Conservation (phyloP, 2,797 vertebrate genomes). For the Huso huso region DNA sequence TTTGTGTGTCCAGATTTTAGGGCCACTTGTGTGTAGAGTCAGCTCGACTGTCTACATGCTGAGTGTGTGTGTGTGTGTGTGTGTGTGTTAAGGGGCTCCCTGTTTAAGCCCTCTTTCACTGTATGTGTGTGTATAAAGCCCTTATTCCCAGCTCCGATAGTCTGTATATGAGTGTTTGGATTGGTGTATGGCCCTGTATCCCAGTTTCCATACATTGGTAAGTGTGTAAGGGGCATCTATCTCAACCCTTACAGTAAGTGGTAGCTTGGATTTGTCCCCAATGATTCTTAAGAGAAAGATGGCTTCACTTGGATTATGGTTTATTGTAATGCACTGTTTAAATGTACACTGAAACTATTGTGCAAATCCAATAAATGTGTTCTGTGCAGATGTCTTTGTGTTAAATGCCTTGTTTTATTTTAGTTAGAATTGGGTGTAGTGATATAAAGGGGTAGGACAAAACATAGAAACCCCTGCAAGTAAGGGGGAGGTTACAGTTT, state of each 20-base stretch:
- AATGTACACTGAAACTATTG: slow-evolving; percentile 21
- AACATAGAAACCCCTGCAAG: no score
- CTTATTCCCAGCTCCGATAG: no score
- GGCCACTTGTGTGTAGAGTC: neutral
- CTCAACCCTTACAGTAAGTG: neutral
- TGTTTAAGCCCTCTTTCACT: slow-evolving; percentile 9
- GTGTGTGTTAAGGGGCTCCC: neutral
- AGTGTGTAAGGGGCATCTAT: slow-evolving; percentile 2
- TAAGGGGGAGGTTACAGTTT: no score
- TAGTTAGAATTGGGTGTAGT: no score
- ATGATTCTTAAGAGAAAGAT: neutral
- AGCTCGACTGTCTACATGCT: neutral
- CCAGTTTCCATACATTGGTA: slow-evolving; percentile 3
- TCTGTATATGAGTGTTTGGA: no score
- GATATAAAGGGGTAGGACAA: no score
- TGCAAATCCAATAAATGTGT: slow-evolving; percentile 24
- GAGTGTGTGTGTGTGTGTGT: neutral
- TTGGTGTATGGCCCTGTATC: no score
- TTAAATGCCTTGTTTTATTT: slow-evolving; percentile 1
- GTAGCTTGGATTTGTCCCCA: slow-evolving; percentile 18
- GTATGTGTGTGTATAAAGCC: neutral
- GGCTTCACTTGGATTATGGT: slow-evolving; percentile 11
- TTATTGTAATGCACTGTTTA: slow-evolving; percentile 11
- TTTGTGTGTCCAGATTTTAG: slow-evolving; percentile 15
- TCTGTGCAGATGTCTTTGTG: neutral